Percentiles rank a stretch among this genome's conserved stretches.
These are phyloP conservation scores for Gymnosoma rotundatum DNA, from an alignment of 2,888 invertebrate genomes.

Conservation along the genomic window DNA sequence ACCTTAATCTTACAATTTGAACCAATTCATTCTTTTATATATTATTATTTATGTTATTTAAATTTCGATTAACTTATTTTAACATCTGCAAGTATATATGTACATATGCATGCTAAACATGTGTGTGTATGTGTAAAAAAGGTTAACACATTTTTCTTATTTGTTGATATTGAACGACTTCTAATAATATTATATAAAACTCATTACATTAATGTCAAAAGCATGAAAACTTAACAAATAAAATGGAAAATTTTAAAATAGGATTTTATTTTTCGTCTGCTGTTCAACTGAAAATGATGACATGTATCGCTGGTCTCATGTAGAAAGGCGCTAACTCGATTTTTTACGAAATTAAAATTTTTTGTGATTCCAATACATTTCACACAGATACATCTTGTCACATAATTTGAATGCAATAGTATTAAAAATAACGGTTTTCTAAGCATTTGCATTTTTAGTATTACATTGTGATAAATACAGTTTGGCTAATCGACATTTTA, in stretches of 20 bases:
- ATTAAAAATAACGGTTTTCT: too few species aligned
- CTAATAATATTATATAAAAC: constrained; percentile 69
- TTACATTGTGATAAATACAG: too few species aligned
- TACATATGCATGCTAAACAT: too few species aligned
- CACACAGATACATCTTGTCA: too few species aligned
- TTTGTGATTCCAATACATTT: too few species aligned
- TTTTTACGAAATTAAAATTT: too few species aligned
- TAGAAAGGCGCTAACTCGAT: too few species aligned
- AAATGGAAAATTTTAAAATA: constrained; percentile 46
- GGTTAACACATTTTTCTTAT: constrained; percentile 39
- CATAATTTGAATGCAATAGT: too few species aligned
- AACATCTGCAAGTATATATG: not conserved
- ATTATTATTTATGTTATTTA: not conserved
- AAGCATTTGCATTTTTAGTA: too few species aligned
- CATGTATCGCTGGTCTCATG: too few species aligned
- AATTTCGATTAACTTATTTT: constrained; percentile 13
- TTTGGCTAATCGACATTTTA: too few species aligned
- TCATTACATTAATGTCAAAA: constrained; percentile 70
- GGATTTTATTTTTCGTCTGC: not conserved
- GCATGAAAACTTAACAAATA: constrained; percentile 59
- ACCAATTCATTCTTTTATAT: not conserved
- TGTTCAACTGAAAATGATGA: constrained; percentile 6
- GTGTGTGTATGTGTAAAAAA: not conserved
- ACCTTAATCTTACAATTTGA: too few species aligned
- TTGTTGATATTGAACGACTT: constrained; percentile 55